Evolutionary conservation across 2,797 vertebrate species (phyloP).

Genomic region (Triplophysa yarkandensis): DNA sequence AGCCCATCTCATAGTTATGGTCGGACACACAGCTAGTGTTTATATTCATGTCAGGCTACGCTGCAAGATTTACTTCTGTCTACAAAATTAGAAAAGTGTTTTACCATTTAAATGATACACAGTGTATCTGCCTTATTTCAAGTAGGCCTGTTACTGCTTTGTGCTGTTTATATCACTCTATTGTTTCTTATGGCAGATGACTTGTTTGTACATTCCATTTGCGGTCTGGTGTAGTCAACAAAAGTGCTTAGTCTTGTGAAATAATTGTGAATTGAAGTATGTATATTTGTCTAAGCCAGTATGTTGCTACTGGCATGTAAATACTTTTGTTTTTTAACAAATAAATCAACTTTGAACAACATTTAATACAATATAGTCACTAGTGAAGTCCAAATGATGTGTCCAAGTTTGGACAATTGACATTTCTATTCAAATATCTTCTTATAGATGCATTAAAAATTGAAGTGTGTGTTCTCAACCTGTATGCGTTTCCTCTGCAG

Average conservation of each 20-base stretch:
- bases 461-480: too few relatives aligned
- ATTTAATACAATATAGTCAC: too few relatives aligned
- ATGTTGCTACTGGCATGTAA: conserved; percentile 42
- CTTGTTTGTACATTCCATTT: conserved; percentile 31
- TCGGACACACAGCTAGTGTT: too few relatives aligned
- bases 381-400: too few relatives aligned
- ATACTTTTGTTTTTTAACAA: background rate
- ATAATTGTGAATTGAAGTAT: conserved; percentile 23
- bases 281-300: conserved; percentile 42
- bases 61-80: background rate
- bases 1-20: too few relatives aligned
- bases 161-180: background rate
- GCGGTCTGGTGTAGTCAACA: conserved; percentile 10
- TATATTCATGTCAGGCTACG: background rate
- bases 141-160: background rate
- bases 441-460: too few relatives aligned
- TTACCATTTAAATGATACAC: background rate
- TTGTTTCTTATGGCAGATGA: conserved; percentile 12
- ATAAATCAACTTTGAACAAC: too few relatives aligned
- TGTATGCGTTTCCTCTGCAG: too few relatives aligned
- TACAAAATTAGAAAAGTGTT: background rate
- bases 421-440: too few relatives aligned
- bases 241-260: conserved; percentile 33
- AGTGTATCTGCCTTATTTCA: background rate
- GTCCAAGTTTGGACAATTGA: too few relatives aligned